Base-by-base conservation (phyloP, 1,140 invertebrate genomes). In the Neodiprion virginianus region DNA sequence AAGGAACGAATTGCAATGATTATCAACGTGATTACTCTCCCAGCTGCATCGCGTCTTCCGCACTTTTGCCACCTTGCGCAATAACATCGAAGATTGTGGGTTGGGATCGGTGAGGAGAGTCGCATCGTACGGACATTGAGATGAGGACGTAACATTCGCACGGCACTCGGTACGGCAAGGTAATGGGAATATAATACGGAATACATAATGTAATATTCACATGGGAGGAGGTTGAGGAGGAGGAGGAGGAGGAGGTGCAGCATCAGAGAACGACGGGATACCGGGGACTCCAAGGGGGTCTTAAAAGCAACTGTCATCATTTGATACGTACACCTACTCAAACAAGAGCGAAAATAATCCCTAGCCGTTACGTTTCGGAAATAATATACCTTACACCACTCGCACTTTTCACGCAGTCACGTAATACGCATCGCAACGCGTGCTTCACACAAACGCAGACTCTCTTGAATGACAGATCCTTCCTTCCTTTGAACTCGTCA, bases 121-220 rank as follows among this genome's bases (percentile, higher is more conserved):
- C 11, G 53, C 11, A 61, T 7, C 53, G 8, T 61, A 61, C n/a
- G 11, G 53, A 8, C 53, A 61, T 61, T 14, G n/a, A 61, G n/a
- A 61, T 61, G n/a, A 61, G 53, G n/a, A 4, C 11, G 53, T 61
- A 61, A 61, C 53, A 12, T 61, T 61, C 53, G 53, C n/a, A 61
- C 8, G 53, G n/a, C n/a, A 61, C n/a, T 17, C 3, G 11, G 11
- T 17, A 61, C 53, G 11, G n/a, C 53, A 61, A 40, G 11, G 68
- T 23, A 23, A 47, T 28, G 72, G 66, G 74, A 78, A 74, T 74
- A 72, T 78, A 78, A 80, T 80, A 72, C 73, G 61, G 77, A 80
- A 76, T 77, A 71, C 75, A 80, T 80, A 79, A 80, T 78, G 76
- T 76, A 79, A 78, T 80, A 80, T 80, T 80, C 68, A 47, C 21